A percentile compares a stretch with the other conserved stretches of the same genome.
phyloP scores from a whole-genome alignment of 2,797 vertebrate genomes.

The Lycodopsis pacificus region DNA sequence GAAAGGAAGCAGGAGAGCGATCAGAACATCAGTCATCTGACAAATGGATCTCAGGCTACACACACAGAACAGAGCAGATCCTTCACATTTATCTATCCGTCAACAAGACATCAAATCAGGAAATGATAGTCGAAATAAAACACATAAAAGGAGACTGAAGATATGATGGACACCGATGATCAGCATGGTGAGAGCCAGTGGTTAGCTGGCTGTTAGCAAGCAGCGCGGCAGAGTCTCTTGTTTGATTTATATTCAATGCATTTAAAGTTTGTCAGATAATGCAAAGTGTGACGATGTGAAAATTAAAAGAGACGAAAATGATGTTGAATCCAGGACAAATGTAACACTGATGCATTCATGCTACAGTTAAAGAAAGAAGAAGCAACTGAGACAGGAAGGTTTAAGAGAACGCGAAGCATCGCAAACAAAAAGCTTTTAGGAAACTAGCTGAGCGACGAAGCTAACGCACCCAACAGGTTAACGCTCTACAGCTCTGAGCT shows the following conservation, averaged over 20 bases:
- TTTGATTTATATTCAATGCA: neutral
- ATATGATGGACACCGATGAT: neutral
- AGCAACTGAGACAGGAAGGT: slow-evolving; percentile 20
- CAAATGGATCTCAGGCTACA: neutral
- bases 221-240: neutral
- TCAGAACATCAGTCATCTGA: slow-evolving; percentile 47
- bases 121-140: neutral
- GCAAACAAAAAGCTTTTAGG: slow-evolving; percentile 29
- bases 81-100: neutral
- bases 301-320: neutral
- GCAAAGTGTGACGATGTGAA: neutral
- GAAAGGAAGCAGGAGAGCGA: slow-evolving; percentile 66
- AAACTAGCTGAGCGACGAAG: neutral
- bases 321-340: slow-evolving; percentile 33
- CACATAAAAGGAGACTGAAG: neutral
- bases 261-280: neutral
- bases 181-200: neutral
- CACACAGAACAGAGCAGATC: neutral
- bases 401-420: slow-evolving; percentile 33
- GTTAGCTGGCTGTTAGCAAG: slow-evolving; percentile 31
- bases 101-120: neutral
- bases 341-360: slow-evolving; percentile 22
- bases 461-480: slow-evolving; percentile 26
- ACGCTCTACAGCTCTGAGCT: slow-evolving; percentile 22
- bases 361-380: slow-evolving; percentile 19